These are phyloP conservation scores for Polylopha cassiicola DNA, from an alignment of 2,888 invertebrate species.

Conservation along the genomic window DNA sequence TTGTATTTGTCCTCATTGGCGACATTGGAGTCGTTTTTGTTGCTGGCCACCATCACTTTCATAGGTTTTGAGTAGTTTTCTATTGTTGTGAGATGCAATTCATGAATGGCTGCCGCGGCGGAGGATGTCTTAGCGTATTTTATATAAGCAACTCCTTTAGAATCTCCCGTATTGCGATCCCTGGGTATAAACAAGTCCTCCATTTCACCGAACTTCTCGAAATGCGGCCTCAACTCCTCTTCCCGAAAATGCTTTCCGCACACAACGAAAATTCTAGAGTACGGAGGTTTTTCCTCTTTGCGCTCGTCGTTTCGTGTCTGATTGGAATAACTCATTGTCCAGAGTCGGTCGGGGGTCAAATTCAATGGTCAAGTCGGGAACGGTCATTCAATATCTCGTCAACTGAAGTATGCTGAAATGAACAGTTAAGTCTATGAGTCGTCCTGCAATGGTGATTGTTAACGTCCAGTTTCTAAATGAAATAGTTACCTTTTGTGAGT, in stretches of 20 bases:
- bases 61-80: slow-evolving; percentile 85
- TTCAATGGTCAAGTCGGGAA: slow-evolving; percentile 16
- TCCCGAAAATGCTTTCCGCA: slow-evolving; percentile 84
- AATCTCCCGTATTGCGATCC: slow-evolving; percentile 88
- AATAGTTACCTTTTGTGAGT: slow-evolving; percentile 2
- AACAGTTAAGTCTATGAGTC: slow-evolving; percentile 17
- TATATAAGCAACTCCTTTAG: slow-evolving; percentile 94
- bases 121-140: slow-evolving; percentile 94
- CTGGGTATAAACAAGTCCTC: slow-evolving; percentile 93
- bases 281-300: slow-evolving; percentile 83
- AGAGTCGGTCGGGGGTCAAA: slow-evolving; percentile 11
- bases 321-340: slow-evolving; percentile 8
- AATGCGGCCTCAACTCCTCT: slow-evolving; percentile 86
- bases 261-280: slow-evolving; percentile 92
- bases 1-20: slow-evolving; percentile 65
- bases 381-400: slow-evolving; percentile 17
- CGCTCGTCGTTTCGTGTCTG: slow-evolving; percentile 39
- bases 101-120: slow-evolving; percentile 92
- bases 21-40: slow-evolving; percentile 47
- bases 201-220: slow-evolving; percentile 88
- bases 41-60: slow-evolving; percentile 93
- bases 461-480: not conserved
- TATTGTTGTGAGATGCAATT: slow-evolving; percentile 87
- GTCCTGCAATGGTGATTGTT: slow-evolving; percentile 3
- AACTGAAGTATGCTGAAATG: slow-evolving; percentile 17